phyloP scores from a whole-genome alignment of 2,888 invertebrate species.

The Heteromurus nitidus region DNA sequence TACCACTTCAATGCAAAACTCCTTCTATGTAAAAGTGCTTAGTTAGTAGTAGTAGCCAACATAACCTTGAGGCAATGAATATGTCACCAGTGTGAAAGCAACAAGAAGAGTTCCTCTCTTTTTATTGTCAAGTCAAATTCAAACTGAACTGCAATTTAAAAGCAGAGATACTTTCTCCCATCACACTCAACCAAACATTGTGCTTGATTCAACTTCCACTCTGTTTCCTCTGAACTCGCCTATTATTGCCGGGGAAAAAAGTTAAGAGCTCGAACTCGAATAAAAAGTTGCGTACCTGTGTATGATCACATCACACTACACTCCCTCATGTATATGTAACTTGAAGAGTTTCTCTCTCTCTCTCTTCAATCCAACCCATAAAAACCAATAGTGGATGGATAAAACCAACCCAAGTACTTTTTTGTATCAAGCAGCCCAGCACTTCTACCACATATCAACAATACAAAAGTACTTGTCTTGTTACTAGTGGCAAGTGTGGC shows the following conservation, averaged over 20 bases:
- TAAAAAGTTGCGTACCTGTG: neutral
- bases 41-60: neutral
- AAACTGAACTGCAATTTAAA: conserved; percentile 3
- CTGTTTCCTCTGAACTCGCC: neutral
- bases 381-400: too few species aligned
- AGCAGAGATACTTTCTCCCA: conserved; percentile 4
- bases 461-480: too few species aligned
- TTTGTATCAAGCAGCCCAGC: too few species aligned
- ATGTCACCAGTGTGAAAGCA: neutral
- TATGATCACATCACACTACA: too few species aligned
- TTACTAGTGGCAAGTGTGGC: too few species aligned
- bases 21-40: too few species aligned
- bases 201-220: neutral
- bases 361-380: too few species aligned
- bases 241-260: conserved; percentile 19
- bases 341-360: too few species aligned
- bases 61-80: neutral
- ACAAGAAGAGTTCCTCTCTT: neutral
- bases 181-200: neutral
- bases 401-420: too few species aligned
- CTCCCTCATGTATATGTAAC: too few species aligned
- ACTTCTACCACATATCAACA: too few species aligned
- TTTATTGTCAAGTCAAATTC: neutral
- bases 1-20: too few species aligned
- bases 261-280: neutral